Evolutionary conservation across 1,140 invertebrate genomes (phyloP).

Genomic region (fruit fly (Drosophila melanogaster)): DNA sequence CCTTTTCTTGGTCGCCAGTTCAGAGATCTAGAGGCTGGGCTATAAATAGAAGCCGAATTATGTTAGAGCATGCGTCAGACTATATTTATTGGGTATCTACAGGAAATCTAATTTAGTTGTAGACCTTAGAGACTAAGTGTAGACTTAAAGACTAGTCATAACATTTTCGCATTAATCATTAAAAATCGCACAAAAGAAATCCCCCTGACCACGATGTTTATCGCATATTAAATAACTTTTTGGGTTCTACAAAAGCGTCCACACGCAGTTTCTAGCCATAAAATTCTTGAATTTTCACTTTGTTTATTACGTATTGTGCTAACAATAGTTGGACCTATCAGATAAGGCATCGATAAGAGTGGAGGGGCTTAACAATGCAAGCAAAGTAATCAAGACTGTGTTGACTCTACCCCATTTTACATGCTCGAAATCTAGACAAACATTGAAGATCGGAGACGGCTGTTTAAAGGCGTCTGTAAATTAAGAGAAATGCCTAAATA

Average conservation of each 20-base stretch:
- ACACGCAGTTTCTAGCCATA: slow-evolving; percentile 25
- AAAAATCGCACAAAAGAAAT: slow-evolving; percentile 2
- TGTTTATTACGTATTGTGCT: slow-evolving; percentile 30
- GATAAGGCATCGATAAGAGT: slow-evolving; percentile 40
- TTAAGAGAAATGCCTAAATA: slow-evolving; percentile 1
- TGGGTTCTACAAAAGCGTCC: slow-evolving; percentile 6
- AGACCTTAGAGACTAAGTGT: too few species aligned
- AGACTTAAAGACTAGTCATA: too few species aligned
- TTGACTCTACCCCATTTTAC: slow-evolving; percentile 15
- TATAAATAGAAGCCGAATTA: slow-evolving; percentile 28
- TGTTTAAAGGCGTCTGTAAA: slow-evolving; percentile 16
- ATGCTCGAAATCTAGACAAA: slow-evolving; percentile 30
- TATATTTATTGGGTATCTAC: slow-evolving; percentile 20
- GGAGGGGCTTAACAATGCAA: slow-evolving; percentile 30
- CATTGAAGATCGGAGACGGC: slow-evolving; percentile 10
- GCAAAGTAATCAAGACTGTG: slow-evolving; percentile 9
- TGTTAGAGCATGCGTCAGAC: slow-evolving; percentile 28
- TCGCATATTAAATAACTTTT: slow-evolving; percentile 14
- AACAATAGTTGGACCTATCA: slow-evolving; percentile 29
- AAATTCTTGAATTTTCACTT: slow-evolving; percentile 22
- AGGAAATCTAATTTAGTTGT: not conserved
- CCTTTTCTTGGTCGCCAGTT: not conserved
- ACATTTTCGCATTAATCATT: slow-evolving; percentile 24
- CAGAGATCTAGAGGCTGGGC: slow-evolving; percentile 23
- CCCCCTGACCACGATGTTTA: slow-evolving; percentile 17